Conservation (phyloP, 2,113 vertebrate genomes). For the Odontesthes bonariensis region DNA sequence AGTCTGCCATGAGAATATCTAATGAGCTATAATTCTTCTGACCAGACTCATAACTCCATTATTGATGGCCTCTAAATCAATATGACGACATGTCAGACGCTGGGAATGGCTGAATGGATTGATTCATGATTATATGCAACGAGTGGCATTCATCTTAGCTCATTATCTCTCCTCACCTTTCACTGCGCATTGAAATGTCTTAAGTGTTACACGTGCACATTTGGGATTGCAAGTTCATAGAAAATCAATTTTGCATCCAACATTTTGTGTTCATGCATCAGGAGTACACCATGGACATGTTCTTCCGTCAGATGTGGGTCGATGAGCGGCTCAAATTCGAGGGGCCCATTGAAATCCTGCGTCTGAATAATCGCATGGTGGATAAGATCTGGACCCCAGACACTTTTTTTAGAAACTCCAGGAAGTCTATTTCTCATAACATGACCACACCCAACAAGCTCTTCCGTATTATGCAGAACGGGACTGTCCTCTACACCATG, state of each 20-base stretch:
- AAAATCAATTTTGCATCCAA: neutral
- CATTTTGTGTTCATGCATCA: constrained; percentile 38
- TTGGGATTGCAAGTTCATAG: neutral
- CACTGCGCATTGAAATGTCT: constrained; percentile 42
- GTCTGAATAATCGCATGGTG: constrained; percentile 85
- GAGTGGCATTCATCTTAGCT: constrained; percentile 72
- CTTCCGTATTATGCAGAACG: constrained; percentile 87
- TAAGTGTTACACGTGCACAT: constrained; percentile 1
- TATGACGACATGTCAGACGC: constrained; percentile 73
- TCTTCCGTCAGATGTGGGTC: constrained; percentile 87
- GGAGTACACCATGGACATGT: constrained; percentile 88
- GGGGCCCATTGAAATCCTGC: constrained; percentile 83
- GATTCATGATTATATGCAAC: constrained; percentile 70
- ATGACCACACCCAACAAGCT: constrained; percentile 87
- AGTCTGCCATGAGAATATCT: constrained; percentile 71
- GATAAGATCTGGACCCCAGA: constrained; percentile 87
- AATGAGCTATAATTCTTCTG: constrained; percentile 78
- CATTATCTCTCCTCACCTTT: constrained; percentile 52
- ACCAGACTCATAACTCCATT: constrained; percentile 69
- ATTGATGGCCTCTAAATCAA: constrained; percentile 76
- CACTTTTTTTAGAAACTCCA: constrained; percentile 85
- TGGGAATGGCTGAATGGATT: constrained; percentile 65
- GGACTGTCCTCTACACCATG: constrained; percentile 88
- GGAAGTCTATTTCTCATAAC: constrained; percentile 83
- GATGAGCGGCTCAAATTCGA: constrained; percentile 85